Evolutionary conservation across 2,888 invertebrate genomes (phyloP).

Genomic region (Nycteola revayana): DNA sequence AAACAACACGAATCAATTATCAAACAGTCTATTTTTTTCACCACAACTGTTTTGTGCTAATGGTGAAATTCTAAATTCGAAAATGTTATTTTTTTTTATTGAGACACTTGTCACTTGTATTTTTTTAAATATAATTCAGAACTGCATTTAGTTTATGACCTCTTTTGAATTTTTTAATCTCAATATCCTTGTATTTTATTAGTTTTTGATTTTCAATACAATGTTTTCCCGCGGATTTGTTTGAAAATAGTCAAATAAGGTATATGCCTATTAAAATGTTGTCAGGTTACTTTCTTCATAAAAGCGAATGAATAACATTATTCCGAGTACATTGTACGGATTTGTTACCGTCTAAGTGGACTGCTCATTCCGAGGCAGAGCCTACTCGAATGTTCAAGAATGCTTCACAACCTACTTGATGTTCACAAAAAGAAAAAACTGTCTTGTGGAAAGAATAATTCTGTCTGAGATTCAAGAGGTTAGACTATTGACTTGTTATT

Average conservation of each 20-base stretch:
- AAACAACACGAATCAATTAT: slow-evolving; percentile 49
- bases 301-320: slow-evolving; percentile 28
- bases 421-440: slow-evolving; percentile 42
- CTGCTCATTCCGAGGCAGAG: slow-evolving; percentile 67
- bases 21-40: slow-evolving; percentile 54
- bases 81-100: slow-evolving; percentile 34
- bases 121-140: too few species aligned
- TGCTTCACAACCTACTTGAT: slow-evolving; percentile 42
- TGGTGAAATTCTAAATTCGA: slow-evolving; percentile 50
- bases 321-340: slow-evolving; percentile 46
- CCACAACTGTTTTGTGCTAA: slow-evolving; percentile 56
- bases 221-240: slow-evolving; percentile 1
- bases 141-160: slow-evolving; percentile 41
- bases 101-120: neutral
- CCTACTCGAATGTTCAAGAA: slow-evolving; percentile 43
- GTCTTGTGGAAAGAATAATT: slow-evolving; percentile 29
- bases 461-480: slow-evolving; percentile 6
- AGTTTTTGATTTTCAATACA: slow-evolving; percentile 11
- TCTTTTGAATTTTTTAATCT: slow-evolving; percentile 46
- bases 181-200: slow-evolving; percentile 30
- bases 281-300: slow-evolving; percentile 12
- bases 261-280: slow-evolving; percentile 1
- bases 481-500: slow-evolving; percentile 8
- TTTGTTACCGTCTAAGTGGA: slow-evolving; percentile 70
- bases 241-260: neutral